phyloP scores from a whole-genome alignment of 1,140 invertebrate genomes.

The Harpegnathos saltator region DNA sequence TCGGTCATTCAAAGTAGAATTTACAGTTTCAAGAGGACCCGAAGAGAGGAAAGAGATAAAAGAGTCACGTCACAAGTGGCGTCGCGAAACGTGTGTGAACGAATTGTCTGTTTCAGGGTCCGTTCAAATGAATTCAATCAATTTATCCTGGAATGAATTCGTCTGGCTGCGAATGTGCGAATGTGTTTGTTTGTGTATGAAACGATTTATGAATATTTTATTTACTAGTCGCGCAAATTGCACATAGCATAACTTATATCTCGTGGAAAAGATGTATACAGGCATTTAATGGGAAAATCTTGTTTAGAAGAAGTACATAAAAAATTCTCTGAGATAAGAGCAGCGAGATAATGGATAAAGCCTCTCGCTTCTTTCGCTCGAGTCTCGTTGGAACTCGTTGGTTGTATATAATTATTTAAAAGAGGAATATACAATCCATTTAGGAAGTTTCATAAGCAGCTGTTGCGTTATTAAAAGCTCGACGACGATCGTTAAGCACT shows the following conservation, averaged over 20 bases:
- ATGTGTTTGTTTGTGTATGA: no score
- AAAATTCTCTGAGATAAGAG: slow-evolving; percentile 16
- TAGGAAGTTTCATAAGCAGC: slow-evolving; percentile 5
- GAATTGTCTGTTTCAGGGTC: no score
- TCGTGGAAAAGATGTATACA: neutral
- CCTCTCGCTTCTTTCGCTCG: slow-evolving; percentile 6
- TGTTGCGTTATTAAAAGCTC: neutral
- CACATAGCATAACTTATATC: neutral
- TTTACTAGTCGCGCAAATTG: no score
- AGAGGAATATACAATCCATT: neutral
- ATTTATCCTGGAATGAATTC: no score
- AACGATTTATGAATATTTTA: no score
- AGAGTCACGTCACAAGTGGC: no score
- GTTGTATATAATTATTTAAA: slow-evolving; percentile 10
- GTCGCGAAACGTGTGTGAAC: no score
- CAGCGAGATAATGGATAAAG: neutral
- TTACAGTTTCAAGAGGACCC: no score
- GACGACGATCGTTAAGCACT: neutral
- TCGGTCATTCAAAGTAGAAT: no score
- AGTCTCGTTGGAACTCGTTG: neutral
- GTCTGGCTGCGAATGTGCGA: no score
- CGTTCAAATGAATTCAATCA: no score
- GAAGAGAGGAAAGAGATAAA: no score
- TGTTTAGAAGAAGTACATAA: neutral
- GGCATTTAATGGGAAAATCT: slow-evolving; percentile 9